Conservation (phyloP, 2,888 invertebrate genomes). For the Anarsia innoxiella region DNA sequence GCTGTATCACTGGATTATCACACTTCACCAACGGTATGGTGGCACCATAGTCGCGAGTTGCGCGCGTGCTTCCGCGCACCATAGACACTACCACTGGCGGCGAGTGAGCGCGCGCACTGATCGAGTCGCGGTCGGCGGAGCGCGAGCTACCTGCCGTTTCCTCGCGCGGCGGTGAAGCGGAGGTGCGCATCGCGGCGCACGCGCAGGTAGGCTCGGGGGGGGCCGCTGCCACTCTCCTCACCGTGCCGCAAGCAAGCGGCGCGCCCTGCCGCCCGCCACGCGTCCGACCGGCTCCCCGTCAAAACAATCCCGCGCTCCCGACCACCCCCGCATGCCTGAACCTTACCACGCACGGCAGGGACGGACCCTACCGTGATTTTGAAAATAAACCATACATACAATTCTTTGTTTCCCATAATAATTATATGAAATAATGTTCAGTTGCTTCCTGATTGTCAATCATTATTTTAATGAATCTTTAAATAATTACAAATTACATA, state of each 20-base stretch:
- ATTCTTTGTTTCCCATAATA: no score
- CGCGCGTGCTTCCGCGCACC: constrained; percentile 59
- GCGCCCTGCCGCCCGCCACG: constrained; percentile 25
- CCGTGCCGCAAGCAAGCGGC: constrained; percentile 23
- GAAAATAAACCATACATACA: no score
- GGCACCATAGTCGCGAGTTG: constrained; percentile 56
- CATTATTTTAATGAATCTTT: no score
- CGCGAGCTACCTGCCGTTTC: constrained; percentile 64
- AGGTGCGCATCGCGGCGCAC: constrained; percentile 70
- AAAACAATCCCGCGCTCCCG: constrained; percentile 32
- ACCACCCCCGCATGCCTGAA: not conserved
- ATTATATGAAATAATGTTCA: no score
- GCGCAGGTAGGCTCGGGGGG: constrained; percentile 49
- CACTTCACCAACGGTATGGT: constrained; percentile 59
- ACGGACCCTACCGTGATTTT: no score
- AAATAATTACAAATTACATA: no score
- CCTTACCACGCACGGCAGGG: not conserved
- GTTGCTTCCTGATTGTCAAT: not conserved
- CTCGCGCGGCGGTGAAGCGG: constrained; percentile 61
- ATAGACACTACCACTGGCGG: constrained; percentile 69
- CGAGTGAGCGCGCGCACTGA: constrained; percentile 74
- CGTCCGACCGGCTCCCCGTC: constrained; percentile 26
- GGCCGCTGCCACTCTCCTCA: constrained; percentile 35
- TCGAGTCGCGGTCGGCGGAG: constrained; percentile 47
- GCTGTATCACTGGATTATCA: constrained; percentile 54